Percentiles rank a stretch among this genome's conserved stretches.
Evolutionary conservation across 2,113 vertebrate genomes (phyloP).

Genomic region (Nestor notabilis): DNA sequence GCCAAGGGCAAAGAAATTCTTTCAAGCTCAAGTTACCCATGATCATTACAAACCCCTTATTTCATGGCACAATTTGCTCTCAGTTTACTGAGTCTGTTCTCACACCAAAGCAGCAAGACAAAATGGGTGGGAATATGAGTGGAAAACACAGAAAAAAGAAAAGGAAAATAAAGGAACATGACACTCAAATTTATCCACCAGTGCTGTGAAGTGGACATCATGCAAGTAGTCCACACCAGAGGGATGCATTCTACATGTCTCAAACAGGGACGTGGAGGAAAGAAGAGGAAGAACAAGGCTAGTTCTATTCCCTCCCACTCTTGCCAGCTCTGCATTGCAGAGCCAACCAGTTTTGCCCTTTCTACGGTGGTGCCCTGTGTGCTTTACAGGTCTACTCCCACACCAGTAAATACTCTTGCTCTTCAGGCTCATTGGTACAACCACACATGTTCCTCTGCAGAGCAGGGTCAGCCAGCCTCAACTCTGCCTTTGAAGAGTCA

Average conservation of each 20-base stretch:
- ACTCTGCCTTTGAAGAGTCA: not conserved
- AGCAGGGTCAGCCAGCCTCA: not conserved
- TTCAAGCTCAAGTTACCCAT: not conserved
- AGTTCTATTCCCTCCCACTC: not conserved
- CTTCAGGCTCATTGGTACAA: not conserved
- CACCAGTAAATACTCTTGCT: rapidly evolving
- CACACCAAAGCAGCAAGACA: not conserved
- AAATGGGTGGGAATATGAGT: not conserved
- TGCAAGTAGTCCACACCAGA: rapidly evolving
- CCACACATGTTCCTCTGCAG: not conserved
- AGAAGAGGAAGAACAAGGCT: not conserved
- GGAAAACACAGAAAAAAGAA: rapidly evolving
- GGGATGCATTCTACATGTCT: not conserved
- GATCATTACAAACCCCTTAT: not conserved
- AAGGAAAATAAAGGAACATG: not conserved
- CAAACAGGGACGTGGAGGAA: rapidly evolving
- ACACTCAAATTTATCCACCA: not conserved
- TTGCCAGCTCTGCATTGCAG: not conserved
- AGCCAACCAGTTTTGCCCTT: not conserved
- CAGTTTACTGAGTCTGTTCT: not conserved
- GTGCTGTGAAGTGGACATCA: not conserved
- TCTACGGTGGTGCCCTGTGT: not conserved
- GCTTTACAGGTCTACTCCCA: not conserved
- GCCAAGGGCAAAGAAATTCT: not conserved
- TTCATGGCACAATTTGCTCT: not conserved